Conservation (phyloP, 2,113 vertebrate genomes). For the Anthoscopus minutus region DNA sequence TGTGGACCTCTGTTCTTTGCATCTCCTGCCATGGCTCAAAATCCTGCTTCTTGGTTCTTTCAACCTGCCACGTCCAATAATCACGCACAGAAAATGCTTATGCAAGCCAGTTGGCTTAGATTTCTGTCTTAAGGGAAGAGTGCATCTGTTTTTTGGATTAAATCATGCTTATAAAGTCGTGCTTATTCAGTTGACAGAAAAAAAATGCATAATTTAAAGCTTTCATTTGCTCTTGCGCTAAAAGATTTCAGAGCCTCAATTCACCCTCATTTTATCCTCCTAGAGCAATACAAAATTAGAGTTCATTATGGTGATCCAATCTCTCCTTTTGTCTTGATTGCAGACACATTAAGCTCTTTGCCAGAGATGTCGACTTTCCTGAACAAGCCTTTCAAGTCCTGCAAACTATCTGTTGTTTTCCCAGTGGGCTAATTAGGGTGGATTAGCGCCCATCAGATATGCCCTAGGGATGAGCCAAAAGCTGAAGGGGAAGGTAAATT, state of each 20-base stretch:
- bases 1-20: slow-evolving; percentile 58
- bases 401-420: slow-evolving; percentile 32
- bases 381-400: slow-evolving; percentile 23
- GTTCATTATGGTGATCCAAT: slow-evolving; percentile 39
- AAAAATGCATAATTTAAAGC: slow-evolving; percentile 65
- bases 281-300: slow-evolving; percentile 43
- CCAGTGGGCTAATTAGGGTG: slow-evolving; percentile 16
- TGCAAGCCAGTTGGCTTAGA: slow-evolving; percentile 64
- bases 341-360: slow-evolving; percentile 19
- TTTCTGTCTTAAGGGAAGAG: slow-evolving; percentile 61
- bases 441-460: not conserved
- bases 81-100: not conserved
- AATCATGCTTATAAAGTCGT: slow-evolving; percentile 63
- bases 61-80: slow-evolving; percentile 67
- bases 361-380: slow-evolving; percentile 34
- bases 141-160: slow-evolving; percentile 73
- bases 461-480: not conserved
- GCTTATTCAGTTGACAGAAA: slow-evolving; percentile 66
- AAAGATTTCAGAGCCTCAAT: slow-evolving; percentile 58
- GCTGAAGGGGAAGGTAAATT: not conserved
- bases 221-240: slow-evolving; percentile 64
- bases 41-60: slow-evolving; percentile 58
- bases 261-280: slow-evolving; percentile 55
- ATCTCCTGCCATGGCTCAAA: slow-evolving; percentile 43
- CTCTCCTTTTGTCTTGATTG: slow-evolving; percentile 48